Evolutionary conservation across 2,888 invertebrate genomes (phyloP).

Genomic region (Epirrita christyi): DNA sequence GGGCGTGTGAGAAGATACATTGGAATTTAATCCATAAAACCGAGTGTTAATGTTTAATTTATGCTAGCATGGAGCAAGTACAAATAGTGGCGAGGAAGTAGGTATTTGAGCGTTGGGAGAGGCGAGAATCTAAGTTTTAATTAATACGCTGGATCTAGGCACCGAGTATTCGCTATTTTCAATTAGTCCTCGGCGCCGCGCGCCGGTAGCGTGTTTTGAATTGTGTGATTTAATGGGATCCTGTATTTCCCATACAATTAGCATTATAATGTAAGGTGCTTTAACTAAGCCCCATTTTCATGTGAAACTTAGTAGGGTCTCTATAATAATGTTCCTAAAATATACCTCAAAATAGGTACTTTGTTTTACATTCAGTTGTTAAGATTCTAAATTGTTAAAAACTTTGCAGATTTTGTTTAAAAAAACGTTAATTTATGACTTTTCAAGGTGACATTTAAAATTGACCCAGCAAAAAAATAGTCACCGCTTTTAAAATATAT

Average conservation of each 20-base stretch:
- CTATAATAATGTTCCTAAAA: not conserved
- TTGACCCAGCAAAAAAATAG: slow-evolving; percentile 26
- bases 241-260: slow-evolving; percentile 67
- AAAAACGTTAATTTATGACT: slow-evolving; percentile 9
- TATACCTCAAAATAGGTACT: not conserved
- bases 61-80: slow-evolving; percentile 57
- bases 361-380: not conserved
- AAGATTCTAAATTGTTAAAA: not conserved
- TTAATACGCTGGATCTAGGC: slow-evolving; percentile 77
- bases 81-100: slow-evolving; percentile 63
- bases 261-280: slow-evolving; percentile 44
- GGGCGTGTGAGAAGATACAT: slow-evolving; percentile 44
- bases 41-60: slow-evolving; percentile 68
- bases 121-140: slow-evolving; percentile 80
- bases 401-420: not conserved
- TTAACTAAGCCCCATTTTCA: slow-evolving; percentile 1
- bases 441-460: slow-evolving; percentile 14
- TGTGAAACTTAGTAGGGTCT: not conserved
- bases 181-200: slow-evolving; percentile 72
- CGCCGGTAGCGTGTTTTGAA: slow-evolving; percentile 78
- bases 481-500: slow-evolving; percentile 19
- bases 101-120: slow-evolving; percentile 70
- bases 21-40: slow-evolving; percentile 71
- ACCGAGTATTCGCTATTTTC: slow-evolving; percentile 72
- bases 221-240: slow-evolving; percentile 71